Evolutionary conservation across 2,888 invertebrate species (phyloP).

Genomic region (Macrophya annulata): DNA sequence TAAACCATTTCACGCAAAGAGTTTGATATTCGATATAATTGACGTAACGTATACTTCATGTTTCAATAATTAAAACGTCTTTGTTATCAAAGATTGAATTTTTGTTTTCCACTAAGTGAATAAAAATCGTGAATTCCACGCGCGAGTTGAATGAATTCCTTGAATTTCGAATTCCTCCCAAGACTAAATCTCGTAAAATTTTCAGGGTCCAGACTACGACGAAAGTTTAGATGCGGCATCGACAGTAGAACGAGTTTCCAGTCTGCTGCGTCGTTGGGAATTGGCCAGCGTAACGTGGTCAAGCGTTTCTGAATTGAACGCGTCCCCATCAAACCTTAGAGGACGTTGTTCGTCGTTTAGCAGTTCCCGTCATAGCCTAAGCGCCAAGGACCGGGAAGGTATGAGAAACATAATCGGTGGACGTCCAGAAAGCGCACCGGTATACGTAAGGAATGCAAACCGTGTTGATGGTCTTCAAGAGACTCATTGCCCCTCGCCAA

Average conservation of each 20-base stretch:
- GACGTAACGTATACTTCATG: not conserved
- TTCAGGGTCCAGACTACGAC: constrained; percentile 91
- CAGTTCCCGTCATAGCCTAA: constrained; percentile 67
- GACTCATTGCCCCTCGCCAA: constrained; percentile 71
- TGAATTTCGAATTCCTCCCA: not conserved
- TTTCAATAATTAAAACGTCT: not conserved
- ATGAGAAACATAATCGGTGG: constrained; percentile 76
- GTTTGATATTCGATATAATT: not conserved
- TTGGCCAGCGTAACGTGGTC: constrained; percentile 84
- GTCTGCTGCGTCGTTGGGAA: constrained; percentile 89
- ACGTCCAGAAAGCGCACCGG: constrained; percentile 75
- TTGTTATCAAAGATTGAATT: not conserved
- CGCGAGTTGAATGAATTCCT: not conserved
- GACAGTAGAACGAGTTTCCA: constrained; percentile 86
- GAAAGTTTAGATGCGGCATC: constrained; percentile 86
- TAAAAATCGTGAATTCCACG: not conserved
- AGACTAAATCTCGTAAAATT: constrained; percentile 47
- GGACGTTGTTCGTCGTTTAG: constrained; percentile 60
- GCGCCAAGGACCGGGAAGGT: constrained; percentile 74
- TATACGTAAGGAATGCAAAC: constrained; percentile 73
- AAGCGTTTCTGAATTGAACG: constrained; percentile 68
- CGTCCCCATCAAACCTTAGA: constrained; percentile 59
- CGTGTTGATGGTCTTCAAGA: constrained; percentile 75
- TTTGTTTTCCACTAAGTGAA: not conserved
- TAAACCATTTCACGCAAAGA: not conserved